Evolutionary conservation across 1,140 invertebrate species (phyloP).

Genomic region (Doryteuthis pealeii): DNA sequence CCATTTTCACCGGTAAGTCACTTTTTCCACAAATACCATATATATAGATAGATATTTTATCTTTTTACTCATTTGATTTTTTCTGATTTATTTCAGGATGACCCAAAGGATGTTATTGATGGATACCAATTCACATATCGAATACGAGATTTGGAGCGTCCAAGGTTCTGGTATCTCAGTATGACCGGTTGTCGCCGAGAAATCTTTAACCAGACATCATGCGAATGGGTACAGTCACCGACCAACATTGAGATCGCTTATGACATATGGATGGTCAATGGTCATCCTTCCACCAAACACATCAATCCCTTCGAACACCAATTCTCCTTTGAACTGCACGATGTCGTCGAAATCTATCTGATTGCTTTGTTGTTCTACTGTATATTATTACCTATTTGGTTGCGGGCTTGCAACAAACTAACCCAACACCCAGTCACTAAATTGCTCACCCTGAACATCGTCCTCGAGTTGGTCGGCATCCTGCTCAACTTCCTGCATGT

Average conservation of each 20-base stretch:
- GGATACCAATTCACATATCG: constrained; percentile 92
- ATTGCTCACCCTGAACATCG: constrained; percentile 83
- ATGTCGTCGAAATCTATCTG: constrained; percentile 88
- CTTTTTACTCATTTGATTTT: not conserved
- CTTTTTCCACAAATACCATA: no score
- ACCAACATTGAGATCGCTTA: constrained; percentile 71
- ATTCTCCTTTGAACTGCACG: constrained; percentile 89
- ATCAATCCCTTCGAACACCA: constrained; percentile 86
- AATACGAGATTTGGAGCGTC: constrained; percentile 83
- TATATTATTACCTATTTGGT: constrained; percentile 79
- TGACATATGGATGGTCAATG: constrained; percentile 95
- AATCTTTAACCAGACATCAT: constrained; percentile 66
- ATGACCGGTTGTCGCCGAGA: constrained; percentile 86
- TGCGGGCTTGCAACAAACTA: constrained; percentile 83
- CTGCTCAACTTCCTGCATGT: constrained; percentile 86
- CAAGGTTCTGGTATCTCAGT: constrained; percentile 96
- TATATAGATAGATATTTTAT: no score
- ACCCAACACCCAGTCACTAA: constrained; percentile 83
- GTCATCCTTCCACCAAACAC: constrained; percentile 73
- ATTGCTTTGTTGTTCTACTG: constrained; percentile 86
- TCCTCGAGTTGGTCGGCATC: constrained; percentile 81
- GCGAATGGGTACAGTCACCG: constrained; percentile 47
- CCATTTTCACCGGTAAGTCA: no score
- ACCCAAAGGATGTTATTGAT: constrained; percentile 79
- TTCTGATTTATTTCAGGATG: constrained; percentile 32